A percentile compares a stretch with the other conserved stretches of the same genome.
phyloP scores from a whole-genome alignment of 2,797 vertebrate genomes.

The Gila robusta region DNA sequence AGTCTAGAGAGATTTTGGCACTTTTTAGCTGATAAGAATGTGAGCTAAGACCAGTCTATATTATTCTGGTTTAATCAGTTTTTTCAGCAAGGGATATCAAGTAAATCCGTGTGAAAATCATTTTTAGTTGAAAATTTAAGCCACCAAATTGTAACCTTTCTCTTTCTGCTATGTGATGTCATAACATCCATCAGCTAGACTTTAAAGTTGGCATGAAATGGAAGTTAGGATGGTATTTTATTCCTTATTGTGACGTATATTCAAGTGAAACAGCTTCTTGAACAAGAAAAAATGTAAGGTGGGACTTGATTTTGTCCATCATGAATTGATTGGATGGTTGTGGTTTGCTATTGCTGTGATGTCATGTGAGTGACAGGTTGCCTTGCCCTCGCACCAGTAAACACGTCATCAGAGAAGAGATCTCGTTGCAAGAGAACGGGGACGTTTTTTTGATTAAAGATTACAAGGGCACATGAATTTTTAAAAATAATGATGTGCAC shows the following conservation, averaged over 20 bases:
- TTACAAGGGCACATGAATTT: not conserved
- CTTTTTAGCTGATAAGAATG: not conserved
- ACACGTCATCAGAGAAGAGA: not conserved
- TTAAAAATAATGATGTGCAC: not conserved
- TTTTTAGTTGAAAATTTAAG: not conserved
- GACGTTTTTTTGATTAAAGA: not conserved
- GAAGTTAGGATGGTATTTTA: not conserved
- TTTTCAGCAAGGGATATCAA: not conserved
- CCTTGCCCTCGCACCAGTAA: not conserved
- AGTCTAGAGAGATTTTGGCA: not conserved
- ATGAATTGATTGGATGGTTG: not conserved
- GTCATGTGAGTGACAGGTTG: not conserved
- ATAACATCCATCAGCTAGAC: constrained; percentile 8
- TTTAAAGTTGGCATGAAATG: not conserved
- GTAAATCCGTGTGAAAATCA: not conserved
- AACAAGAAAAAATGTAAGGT: not conserved
- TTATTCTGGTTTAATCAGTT: not conserved
- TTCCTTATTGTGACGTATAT: not conserved
- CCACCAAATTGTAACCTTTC: not conserved
- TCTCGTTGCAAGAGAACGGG: not conserved
- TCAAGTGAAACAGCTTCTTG: not conserved
- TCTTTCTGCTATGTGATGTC: constrained; percentile 2
- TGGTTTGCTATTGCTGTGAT: not conserved
- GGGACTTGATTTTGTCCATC: not conserved
- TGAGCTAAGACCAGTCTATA: not conserved